phyloP scores from a whole-genome alignment of 2,797 vertebrate species.

The Margarornis squamiger region DNA sequence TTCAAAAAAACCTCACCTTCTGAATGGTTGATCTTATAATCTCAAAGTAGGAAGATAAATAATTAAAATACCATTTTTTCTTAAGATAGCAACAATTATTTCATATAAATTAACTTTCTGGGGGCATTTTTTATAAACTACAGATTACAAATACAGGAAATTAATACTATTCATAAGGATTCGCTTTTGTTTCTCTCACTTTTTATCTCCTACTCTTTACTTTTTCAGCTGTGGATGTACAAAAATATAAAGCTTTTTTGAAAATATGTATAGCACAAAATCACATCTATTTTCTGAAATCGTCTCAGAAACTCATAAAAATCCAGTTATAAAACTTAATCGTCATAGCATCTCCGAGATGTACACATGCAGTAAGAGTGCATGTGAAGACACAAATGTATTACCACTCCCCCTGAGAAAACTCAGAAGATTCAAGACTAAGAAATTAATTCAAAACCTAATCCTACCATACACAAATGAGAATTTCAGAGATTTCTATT shows the following conservation, averaged over 20 bases:
- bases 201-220: background rate
- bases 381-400: background rate
- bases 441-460: background rate
- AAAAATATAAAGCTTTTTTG: background rate
- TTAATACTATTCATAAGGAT: background rate
- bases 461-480: background rate
- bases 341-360: background rate
- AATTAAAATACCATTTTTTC: background rate
- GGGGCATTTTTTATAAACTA: background rate
- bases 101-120: background rate
- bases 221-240: background rate
- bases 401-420: background rate
- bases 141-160: background rate
- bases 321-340: background rate
- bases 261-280: background rate
- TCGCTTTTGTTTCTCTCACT: background rate
- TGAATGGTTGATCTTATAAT: background rate
- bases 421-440: background rate
- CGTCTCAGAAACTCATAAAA: background rate
- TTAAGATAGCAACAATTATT: background rate
- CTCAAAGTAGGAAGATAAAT: background rate
- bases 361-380: background rate
- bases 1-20: fast-evolving
- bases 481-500: background rate
- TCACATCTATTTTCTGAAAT: background rate